These are phyloP conservation scores for Acinonyx jubatus DNA, from an alignment of 2,113 vertebrate genomes.

Conservation along the genomic window DNA sequence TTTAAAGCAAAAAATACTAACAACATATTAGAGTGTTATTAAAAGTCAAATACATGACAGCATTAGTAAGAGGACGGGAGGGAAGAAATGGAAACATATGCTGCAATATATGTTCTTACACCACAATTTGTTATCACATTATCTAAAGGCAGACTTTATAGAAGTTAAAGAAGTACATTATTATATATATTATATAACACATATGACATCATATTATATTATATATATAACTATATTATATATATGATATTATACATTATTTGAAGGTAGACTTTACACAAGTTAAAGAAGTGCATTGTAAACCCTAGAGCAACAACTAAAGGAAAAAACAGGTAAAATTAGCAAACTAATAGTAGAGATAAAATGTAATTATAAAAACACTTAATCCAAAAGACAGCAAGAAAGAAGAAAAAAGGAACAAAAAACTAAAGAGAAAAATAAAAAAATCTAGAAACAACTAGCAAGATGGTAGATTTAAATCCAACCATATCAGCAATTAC, in stretches of 20 bases:
- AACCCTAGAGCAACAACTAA: not conserved
- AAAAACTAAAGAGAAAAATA: not conserved
- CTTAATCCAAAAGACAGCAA: not conserved
- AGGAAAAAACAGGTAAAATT: not conserved
- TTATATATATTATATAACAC: too few relatives aligned
- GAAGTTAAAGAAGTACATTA: not conserved
- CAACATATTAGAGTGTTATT: not conserved
- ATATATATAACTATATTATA: too few relatives aligned
- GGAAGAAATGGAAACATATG: not conserved
- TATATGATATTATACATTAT: not conserved
- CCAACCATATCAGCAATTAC: not conserved
- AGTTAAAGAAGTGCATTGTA: not conserved
- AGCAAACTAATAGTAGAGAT: not conserved
- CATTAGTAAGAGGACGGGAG: not conserved
- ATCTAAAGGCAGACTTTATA: not conserved
- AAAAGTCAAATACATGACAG: not conserved
- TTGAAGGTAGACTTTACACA: not conserved
- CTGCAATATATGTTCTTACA: not conserved
- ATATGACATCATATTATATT: too few relatives aligned
- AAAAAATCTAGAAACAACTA: not conserved
- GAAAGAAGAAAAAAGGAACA: not conserved
- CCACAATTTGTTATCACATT: not conserved
- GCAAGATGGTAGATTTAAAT: not conserved
- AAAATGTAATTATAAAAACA: not conserved
- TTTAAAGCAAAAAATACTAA: not conserved